A percentile compares a stretch with the other conserved stretches of the same genome.
These are phyloP conservation scores for Geotrypetes seraphini DNA, from an alignment of 2,797 vertebrate genomes.

Conservation along the genomic window DNA sequence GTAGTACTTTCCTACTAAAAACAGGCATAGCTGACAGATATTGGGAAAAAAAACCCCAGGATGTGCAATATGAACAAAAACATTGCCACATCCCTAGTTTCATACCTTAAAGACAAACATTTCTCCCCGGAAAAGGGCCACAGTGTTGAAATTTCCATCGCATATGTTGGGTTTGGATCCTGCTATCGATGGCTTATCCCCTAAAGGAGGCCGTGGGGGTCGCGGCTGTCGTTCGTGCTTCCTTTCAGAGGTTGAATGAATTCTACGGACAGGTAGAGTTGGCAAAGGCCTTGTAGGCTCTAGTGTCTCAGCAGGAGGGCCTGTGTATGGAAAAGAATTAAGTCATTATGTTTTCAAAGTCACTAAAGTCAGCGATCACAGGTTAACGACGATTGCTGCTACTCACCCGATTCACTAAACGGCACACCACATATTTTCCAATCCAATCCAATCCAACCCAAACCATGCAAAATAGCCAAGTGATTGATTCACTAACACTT, in stretches of 20 bases:
- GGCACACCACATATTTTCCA: too few species aligned
- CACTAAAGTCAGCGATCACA: too few species aligned
- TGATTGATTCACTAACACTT: too few species aligned
- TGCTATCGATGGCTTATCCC: slow-evolving; percentile 72
- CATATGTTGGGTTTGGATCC: slow-evolving; percentile 91
- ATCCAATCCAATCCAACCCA: too few species aligned
- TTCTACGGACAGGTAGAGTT: slow-evolving; percentile 78
- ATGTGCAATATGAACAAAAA: too few species aligned
- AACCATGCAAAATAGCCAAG: too few species aligned
- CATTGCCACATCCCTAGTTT: neutral
- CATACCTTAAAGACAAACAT: slow-evolving; percentile 98
- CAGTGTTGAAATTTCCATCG: slow-evolving; percentile 93
- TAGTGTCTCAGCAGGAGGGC: slow-evolving; percentile 83
- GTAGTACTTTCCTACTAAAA: too few species aligned
- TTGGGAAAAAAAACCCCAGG: too few species aligned
- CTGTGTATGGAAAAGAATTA: slow-evolving; percentile 54
- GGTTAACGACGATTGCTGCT: too few species aligned
- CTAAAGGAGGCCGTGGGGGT: slow-evolving; percentile 70
- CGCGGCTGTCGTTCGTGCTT: slow-evolving; percentile 81
- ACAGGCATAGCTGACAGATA: too few species aligned
- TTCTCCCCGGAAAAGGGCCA: slow-evolving; percentile 92
- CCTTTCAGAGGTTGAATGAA: slow-evolving; percentile 78
- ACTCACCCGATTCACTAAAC: too few species aligned
- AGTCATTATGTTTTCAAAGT: too few species aligned
- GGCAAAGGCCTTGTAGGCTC: slow-evolving; percentile 89